Conservation (phyloP, 2,113 vertebrate species). For the Azemiops feae region DNA sequence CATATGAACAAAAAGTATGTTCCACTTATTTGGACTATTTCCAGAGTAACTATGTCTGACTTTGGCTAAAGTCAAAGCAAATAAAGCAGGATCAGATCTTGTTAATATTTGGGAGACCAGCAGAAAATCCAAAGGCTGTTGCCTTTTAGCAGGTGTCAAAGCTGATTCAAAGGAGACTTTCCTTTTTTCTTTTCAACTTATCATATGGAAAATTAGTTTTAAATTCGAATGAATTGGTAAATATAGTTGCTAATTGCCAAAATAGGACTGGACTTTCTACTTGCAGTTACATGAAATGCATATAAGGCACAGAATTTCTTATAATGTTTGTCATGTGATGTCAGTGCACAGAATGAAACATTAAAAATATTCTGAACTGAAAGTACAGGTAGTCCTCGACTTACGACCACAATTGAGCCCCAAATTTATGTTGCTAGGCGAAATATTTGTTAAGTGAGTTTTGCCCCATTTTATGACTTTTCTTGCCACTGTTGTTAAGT, state of each 20-base stretch:
- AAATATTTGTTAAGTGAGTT: too few relatives aligned
- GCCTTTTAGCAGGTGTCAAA: neutral
- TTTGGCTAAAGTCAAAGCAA: neutral
- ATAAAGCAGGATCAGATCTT: neutral
- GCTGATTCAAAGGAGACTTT: neutral
- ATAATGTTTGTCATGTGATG: neutral
- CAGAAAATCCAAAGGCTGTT: neutral
- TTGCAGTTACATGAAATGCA: neutral
- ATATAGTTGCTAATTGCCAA: neutral
- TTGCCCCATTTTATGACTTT: too few relatives aligned
- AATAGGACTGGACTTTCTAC: neutral
- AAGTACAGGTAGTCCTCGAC: neutral
- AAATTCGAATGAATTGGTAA: conserved; percentile 1
- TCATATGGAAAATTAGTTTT: neutral
- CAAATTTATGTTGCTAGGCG: too few relatives aligned
- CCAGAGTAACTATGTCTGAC: neutral
- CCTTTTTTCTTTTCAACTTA: neutral
- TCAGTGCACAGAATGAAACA: neutral
- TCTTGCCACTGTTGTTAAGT: too few relatives aligned
- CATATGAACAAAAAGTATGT: neutral
- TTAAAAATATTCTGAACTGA: neutral
- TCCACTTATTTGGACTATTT: neutral
- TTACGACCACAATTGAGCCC: too few relatives aligned
- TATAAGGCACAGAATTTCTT: neutral
- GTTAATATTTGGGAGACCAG: neutral